Conservation (phyloP, 2,113 vertebrate genomes). For the Aldabrachelys gigantea region DNA sequence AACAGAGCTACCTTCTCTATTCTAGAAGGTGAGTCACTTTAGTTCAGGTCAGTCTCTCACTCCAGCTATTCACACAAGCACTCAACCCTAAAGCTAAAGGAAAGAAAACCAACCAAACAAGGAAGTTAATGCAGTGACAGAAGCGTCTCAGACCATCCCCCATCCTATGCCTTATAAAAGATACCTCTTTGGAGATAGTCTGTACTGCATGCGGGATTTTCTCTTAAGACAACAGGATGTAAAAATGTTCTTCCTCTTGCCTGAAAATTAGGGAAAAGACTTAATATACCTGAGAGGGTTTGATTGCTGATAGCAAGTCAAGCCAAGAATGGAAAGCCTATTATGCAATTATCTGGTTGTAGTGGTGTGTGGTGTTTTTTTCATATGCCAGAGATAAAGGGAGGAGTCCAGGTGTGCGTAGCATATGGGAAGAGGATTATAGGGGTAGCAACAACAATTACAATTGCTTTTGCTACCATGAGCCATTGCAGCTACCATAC, state of each 20-base stretch:
- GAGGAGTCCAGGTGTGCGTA: background rate
- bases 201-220: background rate
- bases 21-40: background rate
- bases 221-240: background rate
- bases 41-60: background rate
- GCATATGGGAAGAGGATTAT: background rate
- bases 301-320: background rate
- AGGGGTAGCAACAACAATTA: background rate
- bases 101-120: rapidly evolving
- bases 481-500: background rate
- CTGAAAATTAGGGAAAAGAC: background rate
- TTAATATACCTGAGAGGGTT: background rate
- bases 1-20: background rate
- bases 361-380: background rate
- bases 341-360: background rate
- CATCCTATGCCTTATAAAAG: background rate
- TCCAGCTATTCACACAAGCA: background rate
- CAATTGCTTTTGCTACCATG: background rate
- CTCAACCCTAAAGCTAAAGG: background rate
- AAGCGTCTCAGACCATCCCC: background rate
- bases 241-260: background rate
- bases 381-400: background rate
- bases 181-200: background rate
- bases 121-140: background rate
- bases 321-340: background rate